Evolutionary conservation across 1,140 invertebrate genomes (phyloP).

Genomic region (Phocides pigmalion): DNA sequence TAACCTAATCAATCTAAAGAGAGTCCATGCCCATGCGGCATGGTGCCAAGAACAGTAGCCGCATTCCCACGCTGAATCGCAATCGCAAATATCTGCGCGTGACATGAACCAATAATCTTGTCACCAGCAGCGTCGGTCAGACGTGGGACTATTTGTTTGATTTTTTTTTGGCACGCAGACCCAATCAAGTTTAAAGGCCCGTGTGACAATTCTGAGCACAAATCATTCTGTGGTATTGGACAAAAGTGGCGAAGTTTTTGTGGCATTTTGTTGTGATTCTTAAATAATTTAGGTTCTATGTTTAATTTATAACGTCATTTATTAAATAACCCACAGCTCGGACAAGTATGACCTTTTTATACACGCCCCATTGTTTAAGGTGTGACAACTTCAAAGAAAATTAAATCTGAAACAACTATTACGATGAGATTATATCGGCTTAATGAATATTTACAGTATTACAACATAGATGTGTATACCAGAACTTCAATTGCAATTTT

Average conservation of each 20-base stretch:
- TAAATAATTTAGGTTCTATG: slow-evolving; percentile 62
- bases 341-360: slow-evolving; percentile 23
- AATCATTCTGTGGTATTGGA: slow-evolving; percentile 38
- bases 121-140: no score
- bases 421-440: slow-evolving; percentile 2
- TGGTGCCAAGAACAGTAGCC: no score
- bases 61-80: no score
- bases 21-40: no score
- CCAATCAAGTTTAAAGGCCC: no score
- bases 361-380: slow-evolving; percentile 19
- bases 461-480: no score
- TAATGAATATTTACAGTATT: not conserved
- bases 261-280: slow-evolving; percentile 49
- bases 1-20: no score
- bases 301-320: slow-evolving; percentile 72
- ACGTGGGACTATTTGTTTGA: no score
- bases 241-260: slow-evolving; percentile 51
- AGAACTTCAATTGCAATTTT: no score
- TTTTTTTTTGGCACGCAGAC: no score
- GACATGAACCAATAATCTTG: no score
- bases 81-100: no score
- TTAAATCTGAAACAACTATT: slow-evolving; percentile 22
- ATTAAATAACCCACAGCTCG: slow-evolving; percentile 51
- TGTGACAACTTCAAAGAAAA: slow-evolving; percentile 23
- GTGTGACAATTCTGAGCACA: slow-evolving; percentile 5